Percentiles rank a stretch among this genome's conserved stretches.
Evolutionary conservation across 2,888 invertebrate genomes (phyloP).

Genomic region (Ormyrus thymus): DNA sequence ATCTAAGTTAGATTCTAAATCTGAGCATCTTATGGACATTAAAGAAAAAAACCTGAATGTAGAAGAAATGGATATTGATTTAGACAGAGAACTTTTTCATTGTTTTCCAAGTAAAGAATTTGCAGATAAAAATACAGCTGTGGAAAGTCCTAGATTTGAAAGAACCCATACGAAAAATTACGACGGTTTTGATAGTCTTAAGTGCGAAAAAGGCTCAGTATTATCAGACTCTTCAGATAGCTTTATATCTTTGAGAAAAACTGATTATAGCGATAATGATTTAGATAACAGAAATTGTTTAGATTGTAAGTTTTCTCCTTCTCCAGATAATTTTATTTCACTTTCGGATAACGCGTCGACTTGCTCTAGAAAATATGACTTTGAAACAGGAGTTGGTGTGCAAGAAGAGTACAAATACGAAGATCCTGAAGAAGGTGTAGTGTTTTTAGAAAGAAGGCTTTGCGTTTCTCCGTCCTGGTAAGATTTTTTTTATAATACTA

Average conservation of each 20-base stretch:
- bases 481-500: constrained; percentile 61
- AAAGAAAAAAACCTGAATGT: not conserved
- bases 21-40: not conserved
- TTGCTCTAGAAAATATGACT: constrained; percentile 16
- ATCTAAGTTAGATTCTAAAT: constrained; percentile 20
- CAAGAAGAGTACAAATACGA: constrained; percentile 86
- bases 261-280: not conserved
- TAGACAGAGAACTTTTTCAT: constrained; percentile 36
- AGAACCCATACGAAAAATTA: not conserved
- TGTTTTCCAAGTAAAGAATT: constrained; percentile 17
- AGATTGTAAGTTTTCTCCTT: not conserved
- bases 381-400: constrained; percentile 77
- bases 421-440: constrained; percentile 83
- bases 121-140: constrained; percentile 16
- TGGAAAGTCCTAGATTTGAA: not conserved
- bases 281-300: not conserved
- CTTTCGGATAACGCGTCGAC: not conserved
- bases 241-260: constrained; percentile 25
- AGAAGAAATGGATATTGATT: constrained; percentile 11
- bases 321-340: constrained; percentile 18
- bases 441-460: constrained; percentile 81
- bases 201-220: constrained; percentile 24
- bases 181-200: constrained; percentile 15
- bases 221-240: constrained; percentile 26
- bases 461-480: constrained; percentile 78